These are phyloP conservation scores for Lasioglossum malachurum DNA, from an alignment of 2,888 invertebrate species.

Conservation along the genomic window DNA sequence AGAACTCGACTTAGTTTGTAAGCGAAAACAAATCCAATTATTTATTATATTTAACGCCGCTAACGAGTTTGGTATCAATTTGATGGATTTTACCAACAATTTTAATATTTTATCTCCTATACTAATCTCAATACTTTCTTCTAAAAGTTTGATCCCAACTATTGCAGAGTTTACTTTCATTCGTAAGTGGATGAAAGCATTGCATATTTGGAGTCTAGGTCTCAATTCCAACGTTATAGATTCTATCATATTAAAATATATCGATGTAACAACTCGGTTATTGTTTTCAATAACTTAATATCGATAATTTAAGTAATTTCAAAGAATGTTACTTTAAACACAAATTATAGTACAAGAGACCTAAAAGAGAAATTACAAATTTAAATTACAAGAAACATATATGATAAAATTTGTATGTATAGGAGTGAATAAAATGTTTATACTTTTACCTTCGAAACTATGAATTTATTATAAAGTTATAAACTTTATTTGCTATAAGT, in stretches of 20 bases:
- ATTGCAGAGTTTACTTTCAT: slow-evolving; percentile 63
- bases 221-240: slow-evolving; percentile 79
- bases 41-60: slow-evolving; percentile 76
- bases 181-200: slow-evolving; percentile 77
- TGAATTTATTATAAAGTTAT: slow-evolving; percentile 12
- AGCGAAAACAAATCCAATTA: slow-evolving; percentile 81
- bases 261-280: neutral
- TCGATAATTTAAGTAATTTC: neutral
- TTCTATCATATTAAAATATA: slow-evolving; percentile 50
- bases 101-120: slow-evolving; percentile 69
- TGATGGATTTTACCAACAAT: slow-evolving; percentile 72
- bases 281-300: neutral
- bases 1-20: slow-evolving; percentile 75
- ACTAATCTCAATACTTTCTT: slow-evolving; percentile 73
- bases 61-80: slow-evolving; percentile 78
- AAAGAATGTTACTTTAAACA: slow-evolving; percentile 3
- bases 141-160: slow-evolving; percentile 74
- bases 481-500: neutral
- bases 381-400: neutral
- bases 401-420: neutral
- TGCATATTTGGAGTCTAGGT: slow-evolving; percentile 79
- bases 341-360: neutral
- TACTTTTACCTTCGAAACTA: slow-evolving; percentile 33
- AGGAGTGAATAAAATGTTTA: neutral
- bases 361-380: slow-evolving; percentile 22